Evolutionary conservation across 2,113 vertebrate species (phyloP).

Genomic region (Australoheros scitulus): DNA sequence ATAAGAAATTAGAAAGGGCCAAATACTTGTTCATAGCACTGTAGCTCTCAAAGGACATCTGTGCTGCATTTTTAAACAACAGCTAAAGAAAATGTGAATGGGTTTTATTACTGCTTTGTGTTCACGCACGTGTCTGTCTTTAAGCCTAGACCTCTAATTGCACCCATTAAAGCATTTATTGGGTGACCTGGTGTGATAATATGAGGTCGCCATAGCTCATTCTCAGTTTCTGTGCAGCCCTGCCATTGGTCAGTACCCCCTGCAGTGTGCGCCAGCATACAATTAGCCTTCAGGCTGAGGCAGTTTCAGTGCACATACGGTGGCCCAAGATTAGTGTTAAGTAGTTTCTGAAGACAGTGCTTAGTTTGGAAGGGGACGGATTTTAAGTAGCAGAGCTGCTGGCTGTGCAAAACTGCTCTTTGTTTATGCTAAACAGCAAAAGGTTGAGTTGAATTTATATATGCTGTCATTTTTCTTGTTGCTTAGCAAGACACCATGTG

Average conservation of each 20-base stretch:
- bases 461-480: not conserved
- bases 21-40: not conserved
- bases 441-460: not conserved
- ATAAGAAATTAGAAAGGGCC: not conserved
- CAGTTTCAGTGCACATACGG: conserved; percentile 49
- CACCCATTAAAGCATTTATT: not conserved
- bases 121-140: not conserved
- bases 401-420: not conserved
- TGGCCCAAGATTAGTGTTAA: conserved; percentile 63
- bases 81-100: not conserved
- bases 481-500: not conserved
- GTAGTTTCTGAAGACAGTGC: conserved; percentile 17
- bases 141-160: not conserved
- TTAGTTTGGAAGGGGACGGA: conserved; percentile 5
- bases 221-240: not conserved
- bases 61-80: not conserved
- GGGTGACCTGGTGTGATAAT: conserved; percentile 15
- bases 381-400: not conserved
- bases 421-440: not conserved
- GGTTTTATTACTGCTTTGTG: not conserved
- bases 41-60: not conserved
- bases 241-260: conserved; percentile 23
- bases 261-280: not conserved
- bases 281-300: conserved; percentile 37
- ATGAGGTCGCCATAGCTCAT: conserved; percentile 45